A percentile compares a stretch with the other conserved stretches of the same genome.
phyloP scores from a whole-genome alignment of 2,888 invertebrate species.

The Aricia artaxerxes region DNA sequence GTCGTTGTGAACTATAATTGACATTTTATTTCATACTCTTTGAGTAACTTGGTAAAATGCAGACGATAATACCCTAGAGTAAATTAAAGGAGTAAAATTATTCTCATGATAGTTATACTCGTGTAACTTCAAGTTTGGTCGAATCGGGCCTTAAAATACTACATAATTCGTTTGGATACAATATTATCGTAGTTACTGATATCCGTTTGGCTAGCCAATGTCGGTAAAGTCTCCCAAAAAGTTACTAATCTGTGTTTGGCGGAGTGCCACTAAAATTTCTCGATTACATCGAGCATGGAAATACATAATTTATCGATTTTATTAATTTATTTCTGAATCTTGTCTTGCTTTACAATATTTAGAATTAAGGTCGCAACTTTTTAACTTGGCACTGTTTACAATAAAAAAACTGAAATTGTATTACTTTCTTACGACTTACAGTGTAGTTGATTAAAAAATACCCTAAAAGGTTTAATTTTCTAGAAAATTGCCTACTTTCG shows the following conservation, averaged over 20 bases:
- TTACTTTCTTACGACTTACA: not conserved
- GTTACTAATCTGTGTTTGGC: slow-evolving; percentile 13
- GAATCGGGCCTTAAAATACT: too few relatives aligned
- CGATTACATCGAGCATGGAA: not conserved
- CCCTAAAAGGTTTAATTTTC: too few relatives aligned
- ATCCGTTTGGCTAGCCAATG: not conserved
- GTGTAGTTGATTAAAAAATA: too few relatives aligned
- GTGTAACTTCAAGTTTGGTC: too few relatives aligned
- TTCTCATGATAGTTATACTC: too few relatives aligned
- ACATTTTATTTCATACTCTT: too few relatives aligned
- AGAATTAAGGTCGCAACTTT: not conserved
- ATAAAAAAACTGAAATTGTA: not conserved
- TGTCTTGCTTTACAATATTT: not conserved
- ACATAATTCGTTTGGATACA: too few relatives aligned
- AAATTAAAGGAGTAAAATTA: too few relatives aligned
- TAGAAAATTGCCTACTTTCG: not conserved
- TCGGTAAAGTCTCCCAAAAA: not conserved
- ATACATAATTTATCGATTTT: slow-evolving; percentile 3
- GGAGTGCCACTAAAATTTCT: not conserved
- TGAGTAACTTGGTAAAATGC: too few relatives aligned
- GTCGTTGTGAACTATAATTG: too few relatives aligned
- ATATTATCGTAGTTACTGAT: not conserved
- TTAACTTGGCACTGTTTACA: slow-evolving; percentile 11
- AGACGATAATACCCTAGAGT: too few relatives aligned
- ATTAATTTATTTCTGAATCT: not conserved